Percentiles rank a stretch among this genome's conserved stretches.
These are phyloP conservation scores for Chaenogobius annularis DNA, from an alignment of 2,113 vertebrate genomes.

Conservation along the genomic window DNA sequence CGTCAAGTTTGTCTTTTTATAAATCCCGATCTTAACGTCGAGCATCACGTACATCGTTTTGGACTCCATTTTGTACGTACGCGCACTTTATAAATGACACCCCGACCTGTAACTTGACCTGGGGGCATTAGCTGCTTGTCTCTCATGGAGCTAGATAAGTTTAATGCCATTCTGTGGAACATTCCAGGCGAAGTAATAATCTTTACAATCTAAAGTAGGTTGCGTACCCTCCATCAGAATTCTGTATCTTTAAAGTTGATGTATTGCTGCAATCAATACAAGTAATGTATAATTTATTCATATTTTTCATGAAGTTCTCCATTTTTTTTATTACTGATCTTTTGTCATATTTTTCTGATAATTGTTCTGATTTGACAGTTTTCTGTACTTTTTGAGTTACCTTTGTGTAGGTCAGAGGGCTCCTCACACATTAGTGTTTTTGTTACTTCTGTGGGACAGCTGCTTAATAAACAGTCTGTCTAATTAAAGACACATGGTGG, in stretches of 20 bases:
- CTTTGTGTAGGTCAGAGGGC: not conserved
- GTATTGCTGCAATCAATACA: not conserved
- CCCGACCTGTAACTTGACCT: too few relatives aligned
- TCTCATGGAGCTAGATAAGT: too few relatives aligned
- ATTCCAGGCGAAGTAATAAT: too few relatives aligned
- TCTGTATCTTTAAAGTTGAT: not conserved
- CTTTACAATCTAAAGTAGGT: too few relatives aligned
- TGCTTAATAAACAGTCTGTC: slow-evolving; percentile 51
- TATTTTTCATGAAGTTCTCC: not conserved
- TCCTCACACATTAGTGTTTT: slow-evolving; percentile 24
- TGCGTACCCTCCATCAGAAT: not conserved
- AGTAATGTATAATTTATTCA: not conserved
- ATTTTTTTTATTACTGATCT: not conserved
- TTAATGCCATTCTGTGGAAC: too few relatives aligned
- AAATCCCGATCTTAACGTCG: too few relatives aligned
- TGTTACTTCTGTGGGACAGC: slow-evolving; percentile 49
- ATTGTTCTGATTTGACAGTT: not conserved
- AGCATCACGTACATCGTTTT: too few relatives aligned
- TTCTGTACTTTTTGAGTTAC: not conserved
- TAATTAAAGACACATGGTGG: slow-evolving; percentile 75
- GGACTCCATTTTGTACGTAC: too few relatives aligned
- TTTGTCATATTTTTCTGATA: not conserved
- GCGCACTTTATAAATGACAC: too few relatives aligned
- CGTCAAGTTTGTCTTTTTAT: too few relatives aligned
- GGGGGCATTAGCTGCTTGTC: too few relatives aligned